Percentiles rank a stretch among this genome's conserved stretches.
Conservation (phyloP, 2,797 vertebrate genomes). For the Lepus oiostolus region DNA sequence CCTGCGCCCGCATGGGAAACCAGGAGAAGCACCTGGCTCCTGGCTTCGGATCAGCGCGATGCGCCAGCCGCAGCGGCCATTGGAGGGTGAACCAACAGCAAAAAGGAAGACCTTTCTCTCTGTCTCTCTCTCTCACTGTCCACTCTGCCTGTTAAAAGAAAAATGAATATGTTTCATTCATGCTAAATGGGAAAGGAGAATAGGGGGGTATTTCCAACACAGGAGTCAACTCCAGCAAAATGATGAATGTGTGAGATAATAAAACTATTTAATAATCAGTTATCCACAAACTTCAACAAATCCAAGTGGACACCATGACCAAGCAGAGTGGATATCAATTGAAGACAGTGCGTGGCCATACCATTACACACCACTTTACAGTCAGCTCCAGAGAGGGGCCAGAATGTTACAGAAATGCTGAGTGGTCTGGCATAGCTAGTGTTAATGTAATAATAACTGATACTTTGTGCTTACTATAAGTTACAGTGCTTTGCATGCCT, state of each 20-base stretch:
- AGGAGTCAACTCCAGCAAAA: neutral
- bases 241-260: neutral
- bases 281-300: neutral
- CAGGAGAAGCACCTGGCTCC: too few species aligned
- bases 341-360: neutral
- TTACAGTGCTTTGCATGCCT: neutral
- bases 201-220: neutral
- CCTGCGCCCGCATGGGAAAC: too few species aligned
- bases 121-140: too few species aligned
- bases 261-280: slow-evolving; percentile 23
- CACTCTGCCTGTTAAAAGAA: too few species aligned
- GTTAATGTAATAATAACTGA: neutral
- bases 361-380: neutral
- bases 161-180: neutral
- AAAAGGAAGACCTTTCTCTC: too few species aligned
- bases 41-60: too few species aligned
- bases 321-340: neutral
- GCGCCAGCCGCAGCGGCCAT: too few species aligned
- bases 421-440: neutral
- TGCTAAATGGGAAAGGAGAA: neutral
- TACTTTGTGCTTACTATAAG: neutral
- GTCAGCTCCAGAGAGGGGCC: neutral
- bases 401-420: slow-evolving; percentile 19
- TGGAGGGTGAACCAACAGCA: too few species aligned
- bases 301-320: slow-evolving; percentile 19